Evolutionary conservation across 2,113 vertebrate species (phyloP).

Genomic region (Colistium nudipinnis): DNA sequence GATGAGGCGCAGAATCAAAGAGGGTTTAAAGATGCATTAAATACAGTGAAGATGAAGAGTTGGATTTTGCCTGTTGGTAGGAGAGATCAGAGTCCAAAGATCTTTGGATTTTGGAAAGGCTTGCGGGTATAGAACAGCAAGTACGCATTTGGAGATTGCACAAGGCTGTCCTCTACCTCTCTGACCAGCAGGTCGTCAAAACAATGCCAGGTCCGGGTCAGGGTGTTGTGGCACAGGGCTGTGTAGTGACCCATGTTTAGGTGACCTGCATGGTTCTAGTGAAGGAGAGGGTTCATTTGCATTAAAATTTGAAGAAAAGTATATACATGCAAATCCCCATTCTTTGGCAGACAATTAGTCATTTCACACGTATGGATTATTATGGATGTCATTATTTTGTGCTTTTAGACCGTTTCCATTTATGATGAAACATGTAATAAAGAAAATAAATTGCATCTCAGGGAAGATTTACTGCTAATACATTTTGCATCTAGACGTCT

Average conservation of each 20-base stretch:
- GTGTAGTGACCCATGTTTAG: constrained; percentile 90
- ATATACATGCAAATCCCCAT: neutral
- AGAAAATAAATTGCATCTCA: no score
- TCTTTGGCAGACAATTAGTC: neutral
- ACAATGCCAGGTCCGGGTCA: constrained; percentile 82
- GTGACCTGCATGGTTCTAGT: constrained; percentile 88
- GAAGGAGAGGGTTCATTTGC: neutral
- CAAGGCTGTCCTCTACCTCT: constrained; percentile 73
- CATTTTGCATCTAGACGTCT: no score
- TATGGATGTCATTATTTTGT: no score
- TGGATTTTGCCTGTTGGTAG: neutral
- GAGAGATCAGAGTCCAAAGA: constrained; percentile 45
- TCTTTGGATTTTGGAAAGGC: constrained; percentile 69
- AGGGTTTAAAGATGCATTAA: neutral
- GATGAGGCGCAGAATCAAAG: neutral
- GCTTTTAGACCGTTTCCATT: no score
- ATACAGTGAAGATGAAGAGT: neutral
- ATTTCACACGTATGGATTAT: neutral
- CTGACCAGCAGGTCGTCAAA: constrained; percentile 84
- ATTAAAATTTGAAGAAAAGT: neutral
- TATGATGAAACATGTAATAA: no score
- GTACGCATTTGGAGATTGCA: constrained; percentile 85
- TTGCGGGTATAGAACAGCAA: constrained; percentile 86
- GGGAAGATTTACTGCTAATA: no score
- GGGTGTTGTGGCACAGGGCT: constrained; percentile 83